phyloP scores from a whole-genome alignment of 2,888 invertebrate species.

The Lasioglossum pauxillum region DNA sequence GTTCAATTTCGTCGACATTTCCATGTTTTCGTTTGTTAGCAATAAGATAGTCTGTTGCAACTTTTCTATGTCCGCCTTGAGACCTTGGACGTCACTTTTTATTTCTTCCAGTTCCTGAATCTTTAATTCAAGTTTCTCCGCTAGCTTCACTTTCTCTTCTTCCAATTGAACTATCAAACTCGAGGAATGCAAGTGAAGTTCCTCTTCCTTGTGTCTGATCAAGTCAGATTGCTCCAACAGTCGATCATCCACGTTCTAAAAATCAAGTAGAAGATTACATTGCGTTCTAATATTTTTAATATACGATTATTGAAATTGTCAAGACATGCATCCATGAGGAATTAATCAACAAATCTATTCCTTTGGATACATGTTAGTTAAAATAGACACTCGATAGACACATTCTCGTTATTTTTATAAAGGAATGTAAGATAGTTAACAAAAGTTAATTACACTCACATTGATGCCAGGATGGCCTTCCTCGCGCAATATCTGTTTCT shows the following conservation, averaged over 20 bases:
- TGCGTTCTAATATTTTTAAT: no score
- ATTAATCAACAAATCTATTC: not conserved
- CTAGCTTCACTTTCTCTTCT: slow-evolving; percentile 74
- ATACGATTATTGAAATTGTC: no score
- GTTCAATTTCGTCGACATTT: slow-evolving; percentile 73
- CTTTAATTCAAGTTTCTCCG: slow-evolving; percentile 71
- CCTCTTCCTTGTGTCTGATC: slow-evolving; percentile 13
- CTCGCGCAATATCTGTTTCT: slow-evolving; percentile 85
- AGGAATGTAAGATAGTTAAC: not conserved
- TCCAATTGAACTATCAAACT: slow-evolving; percentile 38
- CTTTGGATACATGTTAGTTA: not conserved
- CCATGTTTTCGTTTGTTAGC: slow-evolving; percentile 78
- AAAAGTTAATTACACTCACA: slow-evolving; percentile 27
- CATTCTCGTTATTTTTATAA: not conserved
- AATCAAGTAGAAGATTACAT: not conserved
- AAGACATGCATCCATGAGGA: not conserved
- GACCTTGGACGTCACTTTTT: slow-evolving; percentile 72
- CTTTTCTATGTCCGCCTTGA: slow-evolving; percentile 75
- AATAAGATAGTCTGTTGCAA: slow-evolving; percentile 75
- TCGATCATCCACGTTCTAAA: slow-evolving; percentile 7
- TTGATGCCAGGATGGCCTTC: not conserved
- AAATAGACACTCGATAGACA: not conserved
- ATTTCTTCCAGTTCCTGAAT: slow-evolving; percentile 77
- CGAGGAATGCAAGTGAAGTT: slow-evolving; percentile 22
- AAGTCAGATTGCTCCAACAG: not conserved